A percentile compares a stretch with the other conserved stretches of the same genome.
Evolutionary conservation across 2,888 invertebrate genomes (phyloP).

Genomic region (Coelopa pilipes): DNA sequence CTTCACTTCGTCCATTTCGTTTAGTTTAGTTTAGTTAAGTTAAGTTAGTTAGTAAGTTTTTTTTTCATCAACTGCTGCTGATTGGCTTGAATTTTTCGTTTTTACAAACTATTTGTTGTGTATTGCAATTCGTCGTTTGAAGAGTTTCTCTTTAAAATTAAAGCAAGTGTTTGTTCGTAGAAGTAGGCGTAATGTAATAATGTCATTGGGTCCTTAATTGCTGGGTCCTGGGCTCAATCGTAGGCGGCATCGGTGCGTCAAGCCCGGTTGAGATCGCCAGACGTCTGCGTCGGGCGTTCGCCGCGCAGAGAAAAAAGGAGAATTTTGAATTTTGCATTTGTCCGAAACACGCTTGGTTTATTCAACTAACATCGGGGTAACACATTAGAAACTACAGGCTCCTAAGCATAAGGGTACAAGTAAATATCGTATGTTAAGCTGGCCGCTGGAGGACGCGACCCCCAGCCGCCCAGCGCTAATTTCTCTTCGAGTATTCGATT

Average conservation of each 20-base stretch:
- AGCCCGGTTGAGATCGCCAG: slow-evolving; percentile 18
- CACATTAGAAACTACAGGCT: too few species aligned
- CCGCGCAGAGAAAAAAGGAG: background rate
- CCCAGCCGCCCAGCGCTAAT: too few species aligned
- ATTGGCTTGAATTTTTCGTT: background rate
- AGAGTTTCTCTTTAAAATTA: slow-evolving; percentile 17
- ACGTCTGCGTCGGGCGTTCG: background rate
- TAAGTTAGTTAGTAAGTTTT: background rate
- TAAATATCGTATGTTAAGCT: too few species aligned
- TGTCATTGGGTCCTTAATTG: too few species aligned
- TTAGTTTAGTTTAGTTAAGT: too few species aligned
- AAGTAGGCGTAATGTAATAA: background rate
- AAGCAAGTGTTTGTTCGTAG: slow-evolving; percentile 11
- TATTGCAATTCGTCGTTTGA: slow-evolving; percentile 14
- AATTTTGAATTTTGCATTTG: background rate
- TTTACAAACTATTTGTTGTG: slow-evolving; percentile 15
- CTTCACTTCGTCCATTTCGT: too few species aligned
- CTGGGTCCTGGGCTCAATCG: slow-evolving; percentile 9
- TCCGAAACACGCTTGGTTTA: background rate
- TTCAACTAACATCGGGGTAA: background rate
- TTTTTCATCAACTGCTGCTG: slow-evolving; percentile 14
- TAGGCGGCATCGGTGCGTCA: too few species aligned
- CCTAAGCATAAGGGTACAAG: too few species aligned
- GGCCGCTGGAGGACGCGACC: too few species aligned
- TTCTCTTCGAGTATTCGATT: background rate